Evolutionary conservation across 2,888 invertebrate genomes (phyloP), one percentile per base, ranked within the genome.

Genomic region (Lasioglossum morio): DNA sequence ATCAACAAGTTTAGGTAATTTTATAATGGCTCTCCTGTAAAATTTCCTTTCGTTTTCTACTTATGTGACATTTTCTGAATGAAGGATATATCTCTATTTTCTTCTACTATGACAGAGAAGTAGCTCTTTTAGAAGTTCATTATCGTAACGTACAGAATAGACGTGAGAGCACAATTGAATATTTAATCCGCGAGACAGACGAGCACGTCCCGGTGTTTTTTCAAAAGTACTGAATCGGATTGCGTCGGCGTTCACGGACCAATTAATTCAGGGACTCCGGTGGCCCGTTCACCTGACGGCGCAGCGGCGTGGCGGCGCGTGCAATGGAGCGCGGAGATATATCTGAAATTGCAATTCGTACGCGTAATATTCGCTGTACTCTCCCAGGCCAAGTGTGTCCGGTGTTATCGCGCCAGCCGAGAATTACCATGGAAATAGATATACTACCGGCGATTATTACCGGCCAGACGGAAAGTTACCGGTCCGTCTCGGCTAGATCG

Each of bases 361-460:
- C 70, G 74, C 43, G 57, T 73, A 60, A 77, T 81, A 81, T 73
- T 72, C 77, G 16, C 40, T 63, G 60, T 43, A 79, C 79, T 75
- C 75, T 83, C 60, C 27, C 34, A 23, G 46, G 43, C 74, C 30
- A 82, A 78, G 72, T 60, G 74, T 75, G 53, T 63, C 19, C 34
- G 40, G 74, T 48, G 63, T 79, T 85, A 76, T 83, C 75, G 60
- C 53, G 53, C 43, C 66, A 60, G 34, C 34, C 37, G 66, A 46
- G 79, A 79, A 85, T 85, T 85, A 72, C 75, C 79, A 79, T 84
- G 84, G 79, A 85, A 75, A 84, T 84, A 37, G 84, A 83, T 48
- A 40, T 46, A 79, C 74, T 79, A 79, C 75, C 72, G 48, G 72
- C 63, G 70, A 85, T 85, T 85, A 85, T 84, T 83, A 83, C 84